Evolutionary conservation across 2,888 invertebrate genomes (phyloP), one percentile per base, ranked within the genome.

Genomic region (Cinara cedri): DNA sequence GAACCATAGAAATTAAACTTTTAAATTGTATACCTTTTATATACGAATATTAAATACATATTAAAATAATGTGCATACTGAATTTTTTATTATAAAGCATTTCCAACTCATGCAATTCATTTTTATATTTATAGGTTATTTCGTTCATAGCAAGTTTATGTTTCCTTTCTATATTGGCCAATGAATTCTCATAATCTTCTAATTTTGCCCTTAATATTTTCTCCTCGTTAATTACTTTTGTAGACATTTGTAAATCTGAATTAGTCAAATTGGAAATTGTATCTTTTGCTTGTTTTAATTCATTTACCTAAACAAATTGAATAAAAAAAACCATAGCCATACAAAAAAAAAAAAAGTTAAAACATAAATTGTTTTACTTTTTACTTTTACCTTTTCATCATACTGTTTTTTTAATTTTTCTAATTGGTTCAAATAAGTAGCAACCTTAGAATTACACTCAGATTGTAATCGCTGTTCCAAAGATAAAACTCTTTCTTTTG

Each of bases 261-360:
- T 21, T 70, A 3, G 68, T 78, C 0, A 78, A 70, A 24, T 60
- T 78, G 8, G 13, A 42, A 60, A 78, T 78, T 13, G 42, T 62
- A n/a, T 78, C 60, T 24, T 78, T 78, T 11, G 78, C 68, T 70
- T 60, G 42, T 70, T 70, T 78, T 70, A 78, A 78, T 60, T 78
- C 78, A 3, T 68, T 21, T 21, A 70, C 19, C 78, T 78, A 21
- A 49, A 42, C n/a, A 21, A 1, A 62, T 51, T 57, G 9, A 6
- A 78, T 21, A 13, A 42, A 16, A 34, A n/a, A n/a, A n/a, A n/a
- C n/a, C n/a, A n/a, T n/a, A n/a, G n/a, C n/a, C n/a, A n/a, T n/a
- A n/a, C n/a, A n/a, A n/a, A n/a, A n/a, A 4, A 13, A 19, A 65
- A 75, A n/a, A 72, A 13, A 34, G 4, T 3, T 21, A 44, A 42